These are phyloP conservation scores for Toxotes jaculatrix DNA, from an alignment of 2,113 vertebrate species.

Conservation along the genomic window DNA sequence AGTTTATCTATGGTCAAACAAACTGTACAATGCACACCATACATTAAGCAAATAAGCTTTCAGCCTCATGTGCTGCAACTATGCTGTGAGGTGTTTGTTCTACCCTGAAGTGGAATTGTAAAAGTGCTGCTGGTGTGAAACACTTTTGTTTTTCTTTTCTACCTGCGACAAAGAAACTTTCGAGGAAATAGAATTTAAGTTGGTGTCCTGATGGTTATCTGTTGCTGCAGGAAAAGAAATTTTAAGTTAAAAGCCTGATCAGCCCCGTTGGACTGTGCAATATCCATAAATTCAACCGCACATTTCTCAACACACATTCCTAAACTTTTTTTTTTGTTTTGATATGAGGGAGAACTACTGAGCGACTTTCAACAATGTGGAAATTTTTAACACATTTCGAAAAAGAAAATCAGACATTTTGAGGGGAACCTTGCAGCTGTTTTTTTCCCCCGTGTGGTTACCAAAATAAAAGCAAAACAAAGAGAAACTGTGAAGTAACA, in stretches of 20 bases:
- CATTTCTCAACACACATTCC: constrained; percentile 67
- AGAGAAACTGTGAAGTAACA: constrained; percentile 6
- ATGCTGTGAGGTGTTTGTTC: constrained; percentile 46
- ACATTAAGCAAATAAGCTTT: constrained; percentile 43
- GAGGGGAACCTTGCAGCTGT: background rate
- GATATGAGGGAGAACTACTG: constrained; percentile 31
- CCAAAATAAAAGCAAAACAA: constrained; percentile 40
- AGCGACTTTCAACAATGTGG: background rate
- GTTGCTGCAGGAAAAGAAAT: constrained; percentile 9
- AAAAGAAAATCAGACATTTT: background rate
- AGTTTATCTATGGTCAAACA: constrained; percentile 39
- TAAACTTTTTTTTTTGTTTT: constrained; percentile 30
- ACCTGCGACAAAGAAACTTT: constrained; percentile 17
- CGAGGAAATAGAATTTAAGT: constrained; percentile 6
- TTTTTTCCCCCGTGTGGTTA: background rate
- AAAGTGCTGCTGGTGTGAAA: constrained; percentile 9
- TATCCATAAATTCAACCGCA: constrained; percentile 35
- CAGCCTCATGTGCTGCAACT: constrained; percentile 7
- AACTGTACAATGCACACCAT: constrained; percentile 17
- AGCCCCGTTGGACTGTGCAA: constrained; percentile 19
- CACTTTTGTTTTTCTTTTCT: constrained; percentile 20
- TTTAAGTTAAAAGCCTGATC: constrained; percentile 27
- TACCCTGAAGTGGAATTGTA: constrained; percentile 41
- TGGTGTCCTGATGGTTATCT: background rate
- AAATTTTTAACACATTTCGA: constrained; percentile 4